Evolutionary conservation across 2,113 vertebrate species (phyloP).

Genomic region (Zapornia atra): DNA sequence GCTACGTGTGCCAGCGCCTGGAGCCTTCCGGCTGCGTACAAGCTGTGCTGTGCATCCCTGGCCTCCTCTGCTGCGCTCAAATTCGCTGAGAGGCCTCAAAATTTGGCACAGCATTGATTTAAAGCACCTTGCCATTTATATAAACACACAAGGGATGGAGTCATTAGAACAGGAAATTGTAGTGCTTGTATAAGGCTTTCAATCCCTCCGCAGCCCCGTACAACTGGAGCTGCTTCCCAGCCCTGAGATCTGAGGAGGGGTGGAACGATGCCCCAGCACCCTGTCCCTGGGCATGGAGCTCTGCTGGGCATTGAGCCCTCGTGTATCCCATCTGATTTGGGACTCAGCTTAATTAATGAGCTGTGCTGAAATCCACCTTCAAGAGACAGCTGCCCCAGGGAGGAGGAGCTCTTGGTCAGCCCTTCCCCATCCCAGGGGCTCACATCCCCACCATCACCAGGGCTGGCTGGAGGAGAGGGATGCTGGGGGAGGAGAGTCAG

Average conservation of each 20-base stretch:
- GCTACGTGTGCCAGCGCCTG: neutral
- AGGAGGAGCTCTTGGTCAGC: neutral
- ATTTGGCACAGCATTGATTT: rapidly evolving
- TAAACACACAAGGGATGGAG: neutral
- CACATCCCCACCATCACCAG: neutral
- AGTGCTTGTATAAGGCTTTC: neutral
- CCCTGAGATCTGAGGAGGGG: rapidly evolving
- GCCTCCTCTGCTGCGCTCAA: neutral
- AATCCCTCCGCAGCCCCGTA: rapidly evolving
- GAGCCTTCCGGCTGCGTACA: neutral
- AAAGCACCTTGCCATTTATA: neutral
- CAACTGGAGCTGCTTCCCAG: neutral
- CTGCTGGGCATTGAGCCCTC: neutral
- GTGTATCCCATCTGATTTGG: rapidly evolving
- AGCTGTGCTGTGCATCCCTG: neutral
- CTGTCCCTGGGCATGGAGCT: neutral
- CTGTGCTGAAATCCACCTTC: neutral
- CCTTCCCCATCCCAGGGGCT: neutral
- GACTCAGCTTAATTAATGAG: neutral
- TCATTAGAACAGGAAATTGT: neutral
- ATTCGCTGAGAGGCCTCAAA: neutral
- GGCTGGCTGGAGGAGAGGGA: neutral
- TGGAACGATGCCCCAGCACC: neutral
- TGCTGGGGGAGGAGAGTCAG: neutral
- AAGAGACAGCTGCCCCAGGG: neutral